phyloP scores from a whole-genome alignment of 2,888 invertebrate genomes.

The Drosophila barbarae region DNA sequence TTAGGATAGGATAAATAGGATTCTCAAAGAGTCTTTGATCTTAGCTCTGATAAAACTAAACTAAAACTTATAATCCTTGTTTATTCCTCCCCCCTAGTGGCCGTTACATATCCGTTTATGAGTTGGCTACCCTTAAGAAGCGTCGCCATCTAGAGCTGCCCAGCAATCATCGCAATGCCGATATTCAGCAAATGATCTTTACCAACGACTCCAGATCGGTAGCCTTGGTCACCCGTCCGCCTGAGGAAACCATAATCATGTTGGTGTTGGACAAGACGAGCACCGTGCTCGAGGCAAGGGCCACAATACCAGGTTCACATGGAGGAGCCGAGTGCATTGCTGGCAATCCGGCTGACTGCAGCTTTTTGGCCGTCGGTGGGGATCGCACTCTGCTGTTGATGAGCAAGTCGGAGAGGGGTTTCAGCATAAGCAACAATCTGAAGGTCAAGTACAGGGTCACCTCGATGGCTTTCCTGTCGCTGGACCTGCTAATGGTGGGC shows the following conservation, averaged over 20 bases:
- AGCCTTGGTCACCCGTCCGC: constrained; percentile 89
- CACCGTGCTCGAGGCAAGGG: constrained; percentile 73
- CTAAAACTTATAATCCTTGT: neutral
- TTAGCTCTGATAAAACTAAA: neutral
- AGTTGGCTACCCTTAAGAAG: constrained; percentile 85
- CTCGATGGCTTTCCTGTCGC: constrained; percentile 89
- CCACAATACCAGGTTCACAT: constrained; percentile 69
- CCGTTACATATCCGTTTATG: constrained; percentile 82
- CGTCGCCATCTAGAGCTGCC: constrained; percentile 85
- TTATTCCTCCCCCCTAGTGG: constrained; percentile 38
- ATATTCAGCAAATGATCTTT: constrained; percentile 79
- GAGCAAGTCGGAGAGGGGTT: constrained; percentile 84
- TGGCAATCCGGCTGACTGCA: constrained; percentile 84
- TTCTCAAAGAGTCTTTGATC: too few relatives aligned
- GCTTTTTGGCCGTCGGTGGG: constrained; percentile 83
- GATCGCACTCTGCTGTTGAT: constrained; percentile 84
- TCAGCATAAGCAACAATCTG: constrained; percentile 84
- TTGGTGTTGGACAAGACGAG: constrained; percentile 89
- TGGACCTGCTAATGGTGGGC: constrained; percentile 88
- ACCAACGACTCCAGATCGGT: constrained; percentile 90
- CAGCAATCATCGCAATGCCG: constrained; percentile 76
- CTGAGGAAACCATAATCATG: constrained; percentile 85
- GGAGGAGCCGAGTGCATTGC: constrained; percentile 75
- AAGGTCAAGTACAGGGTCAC: constrained; percentile 89
- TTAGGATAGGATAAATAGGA: too few relatives aligned